These are phyloP conservation scores for Heliconius eleuchia DNA, from an alignment of 1,140 invertebrate genomes.

Conservation along the genomic window DNA sequence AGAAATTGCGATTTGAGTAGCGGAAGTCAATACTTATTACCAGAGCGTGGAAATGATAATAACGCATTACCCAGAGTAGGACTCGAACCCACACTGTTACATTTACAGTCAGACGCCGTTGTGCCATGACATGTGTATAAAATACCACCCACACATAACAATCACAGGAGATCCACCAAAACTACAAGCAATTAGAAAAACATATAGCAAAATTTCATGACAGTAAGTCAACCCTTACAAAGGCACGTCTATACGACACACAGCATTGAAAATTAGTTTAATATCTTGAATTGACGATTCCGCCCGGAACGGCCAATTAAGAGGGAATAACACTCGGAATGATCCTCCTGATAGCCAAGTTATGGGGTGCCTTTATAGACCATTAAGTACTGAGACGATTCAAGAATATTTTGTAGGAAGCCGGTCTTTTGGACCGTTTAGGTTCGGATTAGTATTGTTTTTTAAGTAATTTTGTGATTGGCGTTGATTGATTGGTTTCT, in stretches of 20 bases:
- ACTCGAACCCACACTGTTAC: too few relatives aligned
- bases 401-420: slow-evolving; percentile 55
- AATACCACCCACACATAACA: neutral
- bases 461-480: slow-evolving; percentile 7
- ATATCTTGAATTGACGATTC: slow-evolving; percentile 76
- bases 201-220: slow-evolving; percentile 32
- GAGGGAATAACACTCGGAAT: slow-evolving; percentile 72
- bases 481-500: neutral
- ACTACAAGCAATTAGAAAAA: slow-evolving; percentile 36
- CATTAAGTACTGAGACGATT: slow-evolving; percentile 64
- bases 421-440: slow-evolving; percentile 34
- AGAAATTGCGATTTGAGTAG: too few relatives aligned
- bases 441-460: slow-evolving; percentile 7
- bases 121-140: neutral
- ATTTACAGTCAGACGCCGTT: too few relatives aligned
- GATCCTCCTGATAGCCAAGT: slow-evolving; percentile 70
- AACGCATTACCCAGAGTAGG: too few relatives aligned
- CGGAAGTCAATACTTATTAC: too few relatives aligned
- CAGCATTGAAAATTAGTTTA: slow-evolving; percentile 79
- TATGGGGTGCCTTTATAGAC: slow-evolving; percentile 75
- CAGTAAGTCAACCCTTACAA: slow-evolving; percentile 43
- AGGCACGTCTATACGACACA: slow-evolving; percentile 62
- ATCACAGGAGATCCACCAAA: neutral
- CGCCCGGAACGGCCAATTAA: slow-evolving; percentile 74
- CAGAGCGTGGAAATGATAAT: too few relatives aligned